Evolutionary conservation across 1,140 invertebrate species (phyloP).

Genomic region (Whitmania pigra): DNA sequence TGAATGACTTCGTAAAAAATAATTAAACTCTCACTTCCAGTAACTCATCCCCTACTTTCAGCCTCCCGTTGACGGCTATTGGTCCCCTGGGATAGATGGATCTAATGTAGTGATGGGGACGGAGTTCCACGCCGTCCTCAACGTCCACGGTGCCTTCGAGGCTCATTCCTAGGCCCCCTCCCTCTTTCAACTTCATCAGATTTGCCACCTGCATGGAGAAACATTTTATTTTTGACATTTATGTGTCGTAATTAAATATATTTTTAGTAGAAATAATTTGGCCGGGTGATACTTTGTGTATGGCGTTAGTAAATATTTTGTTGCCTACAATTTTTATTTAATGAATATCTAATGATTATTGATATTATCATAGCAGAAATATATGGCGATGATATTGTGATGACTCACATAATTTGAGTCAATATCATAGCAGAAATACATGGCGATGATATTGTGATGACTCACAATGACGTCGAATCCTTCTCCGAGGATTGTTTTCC

Average conservation of each 20-base stretch:
- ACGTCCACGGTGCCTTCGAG: conserved; percentile 73
- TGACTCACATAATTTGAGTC: no score
- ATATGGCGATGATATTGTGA: no score
- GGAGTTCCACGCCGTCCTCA: conserved; percentile 61
- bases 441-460: no score
- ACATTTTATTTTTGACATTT: neutral
- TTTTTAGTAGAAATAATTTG: no score
- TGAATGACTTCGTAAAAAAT: no score
- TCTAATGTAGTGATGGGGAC: conserved; percentile 51
- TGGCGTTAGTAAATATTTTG: no score
- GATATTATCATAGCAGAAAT: neutral
- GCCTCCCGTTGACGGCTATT: conserved; percentile 66
- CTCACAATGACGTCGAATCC: conserved; percentile 74
- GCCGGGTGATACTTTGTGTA: no score
- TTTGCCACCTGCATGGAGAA: conserved; percentile 55
- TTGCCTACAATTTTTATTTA: no score
- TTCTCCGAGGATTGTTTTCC: conserved; percentile 66
- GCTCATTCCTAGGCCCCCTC: conserved; percentile 82
- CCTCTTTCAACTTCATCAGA: conserved; percentile 68
- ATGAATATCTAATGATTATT: neutral
- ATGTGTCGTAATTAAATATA: no score
- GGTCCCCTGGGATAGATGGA: conserved; percentile 85
- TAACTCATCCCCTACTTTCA: conserved; percentile 77
- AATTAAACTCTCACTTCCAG: conserved; percentile 50
- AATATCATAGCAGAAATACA: neutral